Evolutionary conservation across 1,140 invertebrate genomes (phyloP), one percentile per base, ranked within the genome.

Genomic region (Pachypsylla venusta): DNA sequence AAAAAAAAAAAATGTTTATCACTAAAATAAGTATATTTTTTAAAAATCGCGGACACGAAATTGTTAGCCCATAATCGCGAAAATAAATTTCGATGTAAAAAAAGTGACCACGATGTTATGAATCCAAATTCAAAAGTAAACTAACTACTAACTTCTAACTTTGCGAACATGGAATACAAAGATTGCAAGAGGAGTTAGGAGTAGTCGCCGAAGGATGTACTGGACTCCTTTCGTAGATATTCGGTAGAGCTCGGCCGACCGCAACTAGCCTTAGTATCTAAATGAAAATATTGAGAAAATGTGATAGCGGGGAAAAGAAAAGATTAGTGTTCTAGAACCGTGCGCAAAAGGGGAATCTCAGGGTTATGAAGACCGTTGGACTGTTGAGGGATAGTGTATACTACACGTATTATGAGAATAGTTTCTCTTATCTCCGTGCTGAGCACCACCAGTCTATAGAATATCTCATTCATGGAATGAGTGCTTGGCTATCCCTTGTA

Each of bases 301-400:
- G n/a, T n/a, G n/a, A 48, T 19, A 48, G 42, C 22, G 42, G 42
- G 42, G 42, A 48, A 48, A 10, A 22, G 22, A 48, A 48, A n/a
- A n/a, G n/a, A n/a, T n/a, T n/a, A 48, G 42, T 48, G 42, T 48
- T n/a, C n/a, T 48, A 22, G 22, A 48, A 48, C 42, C 22, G 42
- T 48, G 42, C 42, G 42, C 42, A 48, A 48, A 48, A 48, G 42
- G 42, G 42, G 42, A 48, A 48, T 48, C 42, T 48, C 42, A 48
- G 42, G 42, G 42, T 19, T 48, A 48, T n/a, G 16, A 48, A 48
- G 42, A 48, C 42, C 42, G 42, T 48, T 48, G 42, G 42, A 22
- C 42, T 48, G 5, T 10, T 19, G 16, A 48, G 42, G 42, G 42
- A 19, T 48, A 48, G n/a, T 22, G 22, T 48, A n/a, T n/a, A n/a